These are phyloP conservation scores for Anhinga rufa DNA, from an alignment of 2,113 vertebrate genomes.

Conservation along the genomic window DNA sequence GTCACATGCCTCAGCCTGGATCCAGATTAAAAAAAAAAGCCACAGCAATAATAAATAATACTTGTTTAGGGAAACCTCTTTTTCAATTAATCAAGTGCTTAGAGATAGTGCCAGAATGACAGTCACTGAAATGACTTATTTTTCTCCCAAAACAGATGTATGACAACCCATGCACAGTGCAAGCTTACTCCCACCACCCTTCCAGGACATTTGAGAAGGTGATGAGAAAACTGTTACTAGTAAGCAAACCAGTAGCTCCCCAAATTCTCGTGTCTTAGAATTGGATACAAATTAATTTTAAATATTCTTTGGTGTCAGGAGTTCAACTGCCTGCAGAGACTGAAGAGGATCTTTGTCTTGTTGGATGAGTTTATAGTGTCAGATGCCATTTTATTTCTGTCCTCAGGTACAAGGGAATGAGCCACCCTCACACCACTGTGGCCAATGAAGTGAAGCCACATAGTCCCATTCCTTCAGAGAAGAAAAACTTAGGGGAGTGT, in stretches of 20 bases:
- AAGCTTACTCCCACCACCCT: background rate
- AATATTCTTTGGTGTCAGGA: background rate
- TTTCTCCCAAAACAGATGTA: background rate
- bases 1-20: background rate
- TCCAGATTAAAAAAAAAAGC: background rate
- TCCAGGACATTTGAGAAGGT: background rate
- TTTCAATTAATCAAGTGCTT: background rate
- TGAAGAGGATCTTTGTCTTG: background rate
- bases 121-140: background rate
- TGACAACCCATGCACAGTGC: background rate
- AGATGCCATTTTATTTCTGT: background rate
- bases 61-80: background rate
- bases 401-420: background rate
- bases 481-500: background rate
- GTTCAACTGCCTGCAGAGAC: background rate
- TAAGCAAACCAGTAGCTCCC: background rate
- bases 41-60: background rate
- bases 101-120: background rate
- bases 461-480: background rate
- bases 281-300: background rate
- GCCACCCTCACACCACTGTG: background rate
- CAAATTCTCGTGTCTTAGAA: background rate
- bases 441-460: background rate
- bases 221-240: background rate
- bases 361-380: background rate